Percentiles rank a stretch among this genome's conserved stretches.
These are phyloP conservation scores for Eupithecia centaureata DNA, from an alignment of 2,888 invertebrate genomes.

Conservation along the genomic window DNA sequence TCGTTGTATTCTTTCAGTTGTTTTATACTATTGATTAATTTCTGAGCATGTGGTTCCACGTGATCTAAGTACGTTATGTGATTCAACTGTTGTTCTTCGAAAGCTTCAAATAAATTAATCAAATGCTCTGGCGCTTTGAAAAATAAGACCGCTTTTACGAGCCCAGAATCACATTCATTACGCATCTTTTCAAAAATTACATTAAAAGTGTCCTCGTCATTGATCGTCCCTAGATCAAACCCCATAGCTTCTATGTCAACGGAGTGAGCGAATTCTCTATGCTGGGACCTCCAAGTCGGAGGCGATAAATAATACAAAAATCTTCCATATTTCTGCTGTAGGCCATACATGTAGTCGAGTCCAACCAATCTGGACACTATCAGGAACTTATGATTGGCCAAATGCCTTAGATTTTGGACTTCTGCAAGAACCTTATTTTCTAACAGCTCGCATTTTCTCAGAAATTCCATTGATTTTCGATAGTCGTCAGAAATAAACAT, in stretches of 20 bases:
- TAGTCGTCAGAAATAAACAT: conserved; percentile 86
- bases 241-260: conserved; percentile 75
- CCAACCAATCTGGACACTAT: conserved; percentile 79
- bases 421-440: conserved; percentile 68
- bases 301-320: conserved; percentile 88
- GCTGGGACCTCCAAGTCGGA: conserved; percentile 81
- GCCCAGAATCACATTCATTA: conserved; percentile 67
- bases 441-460: conserved; percentile 79
- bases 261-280: conserved; percentile 79
- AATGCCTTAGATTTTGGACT: conserved; percentile 69
- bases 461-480: conserved; percentile 81
- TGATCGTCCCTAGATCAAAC: conserved; percentile 67
- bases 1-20: conserved; percentile 70
- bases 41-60: conserved; percentile 79
- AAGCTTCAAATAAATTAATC: conserved; percentile 82
- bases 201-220: conserved; percentile 70
- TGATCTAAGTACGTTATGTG: conserved; percentile 85
- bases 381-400: conserved; percentile 68
- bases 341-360: conserved; percentile 85
- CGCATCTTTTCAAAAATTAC: conserved; percentile 76
- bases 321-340: conserved; percentile 86
- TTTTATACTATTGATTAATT: conserved; percentile 73
- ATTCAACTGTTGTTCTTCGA: conserved; percentile 86
- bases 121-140: conserved; percentile 83
- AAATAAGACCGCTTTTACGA: conserved; percentile 80